A percentile compares a stretch with the other conserved stretches of the same genome.
Conservation (phyloP, 1,140 invertebrate genomes). For the Meloidogyne exigua region DNA sequence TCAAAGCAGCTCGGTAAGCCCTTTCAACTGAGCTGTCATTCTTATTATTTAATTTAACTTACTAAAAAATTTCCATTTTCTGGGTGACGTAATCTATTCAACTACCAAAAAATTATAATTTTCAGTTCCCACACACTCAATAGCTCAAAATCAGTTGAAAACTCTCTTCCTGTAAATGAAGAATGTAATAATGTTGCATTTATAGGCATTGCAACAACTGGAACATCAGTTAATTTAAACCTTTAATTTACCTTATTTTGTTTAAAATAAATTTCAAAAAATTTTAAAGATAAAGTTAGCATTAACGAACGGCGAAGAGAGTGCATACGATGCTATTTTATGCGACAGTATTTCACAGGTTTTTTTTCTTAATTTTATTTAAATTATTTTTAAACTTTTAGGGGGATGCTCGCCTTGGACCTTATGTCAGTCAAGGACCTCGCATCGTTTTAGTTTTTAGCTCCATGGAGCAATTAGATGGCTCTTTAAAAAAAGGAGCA, state of each 20-base stretch:
- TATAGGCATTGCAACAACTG: constrained; percentile 52
- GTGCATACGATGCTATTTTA: constrained; percentile 50
- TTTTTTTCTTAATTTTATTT: too few species aligned
- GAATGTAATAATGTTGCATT: constrained; percentile 37
- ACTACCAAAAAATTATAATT: background rate
- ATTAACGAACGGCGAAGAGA: constrained; percentile 56
- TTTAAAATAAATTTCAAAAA: too few species aligned
- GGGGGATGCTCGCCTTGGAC: constrained; percentile 8
- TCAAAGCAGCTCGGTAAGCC: too few species aligned
- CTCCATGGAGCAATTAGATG: background rate
- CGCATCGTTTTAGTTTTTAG: constrained; percentile 61
- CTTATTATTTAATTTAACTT: too few species aligned
- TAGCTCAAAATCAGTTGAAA: constrained; percentile 1
- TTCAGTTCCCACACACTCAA: background rate
- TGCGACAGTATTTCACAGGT: background rate
- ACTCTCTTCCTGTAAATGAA: constrained; percentile 15
- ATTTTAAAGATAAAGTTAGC: constrained; percentile 51
- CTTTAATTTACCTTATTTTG: too few species aligned
- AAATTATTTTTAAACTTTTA: background rate
- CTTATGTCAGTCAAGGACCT: constrained; percentile 50
- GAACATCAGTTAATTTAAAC: constrained; percentile 19
- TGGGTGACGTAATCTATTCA: too few species aligned
- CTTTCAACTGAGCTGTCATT: too few species aligned
- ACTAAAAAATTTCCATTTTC: background rate
- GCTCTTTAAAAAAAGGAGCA: background rate